Evolutionary conservation across 1,140 invertebrate genomes (phyloP).

Genomic region (Drosophila erecta): DNA sequence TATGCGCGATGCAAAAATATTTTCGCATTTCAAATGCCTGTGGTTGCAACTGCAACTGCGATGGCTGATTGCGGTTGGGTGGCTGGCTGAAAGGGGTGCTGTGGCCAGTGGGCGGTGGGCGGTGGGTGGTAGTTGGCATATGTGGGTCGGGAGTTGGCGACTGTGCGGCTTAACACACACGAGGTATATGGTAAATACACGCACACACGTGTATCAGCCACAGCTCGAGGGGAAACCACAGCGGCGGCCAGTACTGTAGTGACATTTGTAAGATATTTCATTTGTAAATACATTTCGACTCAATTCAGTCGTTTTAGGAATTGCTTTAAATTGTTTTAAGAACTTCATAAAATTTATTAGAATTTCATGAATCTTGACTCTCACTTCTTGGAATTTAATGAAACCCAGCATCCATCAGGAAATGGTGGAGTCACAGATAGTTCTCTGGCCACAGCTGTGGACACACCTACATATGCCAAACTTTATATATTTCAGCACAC

Average conservation of each 20-base stretch:
- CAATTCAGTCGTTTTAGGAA: too few species aligned
- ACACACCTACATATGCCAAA: background rate
- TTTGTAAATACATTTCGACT: too few species aligned
- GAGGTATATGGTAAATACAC: background rate
- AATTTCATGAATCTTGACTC: too few species aligned
- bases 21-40: slow-evolving; percentile 45
- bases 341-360: too few species aligned
- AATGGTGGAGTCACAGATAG: too few species aligned
- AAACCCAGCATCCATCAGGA: too few species aligned
- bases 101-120: background rate
- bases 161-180: slow-evolving; percentile 12
- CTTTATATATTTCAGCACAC: background rate
- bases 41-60: slow-evolving; percentile 15
- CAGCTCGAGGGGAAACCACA: background rate
- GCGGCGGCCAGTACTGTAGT: background rate
- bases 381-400: too few species aligned
- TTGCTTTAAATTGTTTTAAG: too few species aligned
- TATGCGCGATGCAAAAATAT: slow-evolving; percentile 48
- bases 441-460: background rate
- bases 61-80: slow-evolving; percentile 17
- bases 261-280: background rate
- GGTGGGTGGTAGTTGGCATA: background rate
- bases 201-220: slow-evolving; percentile 3
- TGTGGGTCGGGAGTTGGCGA: slow-evolving; percentile 11
- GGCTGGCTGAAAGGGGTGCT: background rate